Conservation (phyloP, 2,113 vertebrate genomes). For the Vulpes ferrilata region DNA sequence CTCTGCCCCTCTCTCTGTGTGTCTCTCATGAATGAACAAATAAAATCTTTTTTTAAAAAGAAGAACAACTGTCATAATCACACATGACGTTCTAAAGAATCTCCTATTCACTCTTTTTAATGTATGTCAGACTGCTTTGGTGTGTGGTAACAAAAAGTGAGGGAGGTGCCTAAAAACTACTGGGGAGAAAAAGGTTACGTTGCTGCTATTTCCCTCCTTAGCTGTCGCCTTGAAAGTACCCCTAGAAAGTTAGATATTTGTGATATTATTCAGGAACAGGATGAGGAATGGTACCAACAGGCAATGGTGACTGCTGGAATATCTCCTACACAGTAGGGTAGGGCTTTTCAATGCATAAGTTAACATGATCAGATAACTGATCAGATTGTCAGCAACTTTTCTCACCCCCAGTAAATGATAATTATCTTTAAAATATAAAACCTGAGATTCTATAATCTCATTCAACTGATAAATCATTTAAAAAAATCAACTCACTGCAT, state of each 20-base stretch:
- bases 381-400: neutral
- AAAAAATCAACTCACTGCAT: neutral
- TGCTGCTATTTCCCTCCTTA: neutral
- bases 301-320: neutral
- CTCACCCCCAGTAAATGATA: slow-evolving; percentile 13
- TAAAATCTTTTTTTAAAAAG: too few species aligned
- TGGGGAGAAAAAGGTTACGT: neutral
- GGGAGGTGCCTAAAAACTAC: neutral
- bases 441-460: slow-evolving; percentile 7
- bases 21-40: too few species aligned
- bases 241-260: neutral
- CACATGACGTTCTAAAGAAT: neutral
- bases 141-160: neutral
- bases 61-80: neutral
- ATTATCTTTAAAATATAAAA: neutral
- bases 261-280: slow-evolving; percentile 15
- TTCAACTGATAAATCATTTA: neutral
- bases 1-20: too few species aligned
- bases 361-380: slow-evolving; percentile 17
- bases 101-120: neutral
- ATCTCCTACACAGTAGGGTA: neutral
- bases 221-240: neutral
- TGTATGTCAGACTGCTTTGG: neutral
- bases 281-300: neutral
- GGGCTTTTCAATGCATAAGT: slow-evolving; percentile 16